Percentiles rank a stretch among this genome's conserved stretches.
These are phyloP conservation scores for Leptosomus discolor DNA, from an alignment of 2,113 vertebrate species.

Conservation along the genomic window DNA sequence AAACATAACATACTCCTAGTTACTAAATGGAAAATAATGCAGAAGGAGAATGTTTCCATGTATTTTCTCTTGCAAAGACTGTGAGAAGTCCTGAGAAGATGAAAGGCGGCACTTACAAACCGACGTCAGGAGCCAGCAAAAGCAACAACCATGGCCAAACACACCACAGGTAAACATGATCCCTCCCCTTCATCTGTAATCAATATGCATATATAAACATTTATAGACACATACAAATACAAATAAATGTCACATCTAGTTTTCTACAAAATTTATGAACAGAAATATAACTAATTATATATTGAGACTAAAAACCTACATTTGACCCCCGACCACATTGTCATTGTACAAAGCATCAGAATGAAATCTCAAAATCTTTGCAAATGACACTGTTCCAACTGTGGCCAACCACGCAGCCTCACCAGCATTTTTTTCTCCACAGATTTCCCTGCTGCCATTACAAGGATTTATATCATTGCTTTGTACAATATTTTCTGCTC, in stretches of 20 bases:
- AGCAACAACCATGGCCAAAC: not conserved
- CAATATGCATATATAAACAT: not conserved
- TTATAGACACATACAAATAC: not conserved
- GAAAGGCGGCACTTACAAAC: not conserved
- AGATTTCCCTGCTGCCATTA: not conserved
- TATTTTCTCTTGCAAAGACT: not conserved
- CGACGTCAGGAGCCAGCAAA: not conserved
- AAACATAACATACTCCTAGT: not conserved
- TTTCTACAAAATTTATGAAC: not conserved
- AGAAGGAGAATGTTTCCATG: not conserved
- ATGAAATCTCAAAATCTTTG: not conserved
- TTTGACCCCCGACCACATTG: not conserved
- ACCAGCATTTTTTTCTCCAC: not conserved
- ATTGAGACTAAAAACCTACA: not conserved
- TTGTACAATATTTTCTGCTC: not conserved
- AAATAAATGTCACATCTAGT: not conserved
- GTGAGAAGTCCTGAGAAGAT: not conserved
- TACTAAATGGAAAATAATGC: not conserved
- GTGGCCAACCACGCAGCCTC: accelerated
- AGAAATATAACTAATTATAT: not conserved
- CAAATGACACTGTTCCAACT: not conserved
- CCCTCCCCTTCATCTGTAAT: not conserved
- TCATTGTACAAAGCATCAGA: not conserved
- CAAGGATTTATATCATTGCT: not conserved
- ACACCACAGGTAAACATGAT: not conserved